These are phyloP conservation scores for Limnodromus scolopaceus DNA, from an alignment of 2,797 vertebrate genomes.

Conservation along the genomic window DNA sequence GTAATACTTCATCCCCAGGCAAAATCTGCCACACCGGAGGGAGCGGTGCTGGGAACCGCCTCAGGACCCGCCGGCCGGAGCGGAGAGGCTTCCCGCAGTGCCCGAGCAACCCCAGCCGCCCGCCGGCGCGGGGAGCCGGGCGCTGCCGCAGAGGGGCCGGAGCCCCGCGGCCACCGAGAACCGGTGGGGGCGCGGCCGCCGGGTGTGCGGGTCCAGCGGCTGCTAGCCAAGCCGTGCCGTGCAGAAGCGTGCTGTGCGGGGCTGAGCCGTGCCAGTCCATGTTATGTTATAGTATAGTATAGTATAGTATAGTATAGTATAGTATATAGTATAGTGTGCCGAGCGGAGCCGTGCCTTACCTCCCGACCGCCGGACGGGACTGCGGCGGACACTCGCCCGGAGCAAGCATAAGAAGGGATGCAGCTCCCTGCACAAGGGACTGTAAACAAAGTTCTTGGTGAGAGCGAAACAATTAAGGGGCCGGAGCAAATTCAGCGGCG, in stretches of 20 bases:
- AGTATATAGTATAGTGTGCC: not conserved
- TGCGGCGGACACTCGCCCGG: constrained; percentile 56
- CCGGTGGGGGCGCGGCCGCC: not conserved
- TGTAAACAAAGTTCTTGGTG: constrained; percentile 73
- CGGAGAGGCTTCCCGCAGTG: not conserved
- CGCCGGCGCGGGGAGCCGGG: not conserved
- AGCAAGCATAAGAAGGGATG: constrained; percentile 50
- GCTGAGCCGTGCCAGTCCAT: not conserved
- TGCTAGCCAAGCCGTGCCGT: not conserved
- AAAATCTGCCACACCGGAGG: not conserved
- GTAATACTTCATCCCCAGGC: fast-evolving
- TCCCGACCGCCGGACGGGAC: constrained; percentile 67
- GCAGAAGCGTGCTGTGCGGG: not conserved
- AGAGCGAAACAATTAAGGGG: constrained; percentile 69
- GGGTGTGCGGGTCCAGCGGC: not conserved
- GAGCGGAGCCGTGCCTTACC: constrained; percentile 68
- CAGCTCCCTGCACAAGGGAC: constrained; percentile 70
- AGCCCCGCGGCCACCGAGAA: not conserved
- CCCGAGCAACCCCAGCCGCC: not conserved
- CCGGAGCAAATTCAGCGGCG: constrained; percentile 69
- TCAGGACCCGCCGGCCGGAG: not conserved
- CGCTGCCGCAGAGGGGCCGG: not conserved
- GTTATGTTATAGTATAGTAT: not conserved
- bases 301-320: not conserved
- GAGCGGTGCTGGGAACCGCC: not conserved